Conservation (phyloP, 1,140 invertebrate genomes). For the Drosophila punjabiensis region DNA sequence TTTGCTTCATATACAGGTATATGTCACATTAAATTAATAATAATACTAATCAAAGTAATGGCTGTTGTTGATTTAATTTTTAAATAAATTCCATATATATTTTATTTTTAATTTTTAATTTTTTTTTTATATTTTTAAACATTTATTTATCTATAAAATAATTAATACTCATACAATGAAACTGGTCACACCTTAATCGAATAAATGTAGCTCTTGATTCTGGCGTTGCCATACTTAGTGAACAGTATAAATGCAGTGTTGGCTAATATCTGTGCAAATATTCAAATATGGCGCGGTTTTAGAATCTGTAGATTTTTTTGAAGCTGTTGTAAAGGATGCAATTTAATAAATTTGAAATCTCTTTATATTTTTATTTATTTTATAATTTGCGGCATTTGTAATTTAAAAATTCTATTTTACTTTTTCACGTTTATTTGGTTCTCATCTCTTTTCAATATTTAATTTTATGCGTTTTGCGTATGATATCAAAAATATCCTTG, state of each 20-base stretch:
- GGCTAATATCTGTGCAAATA: not conserved
- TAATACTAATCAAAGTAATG: too few relatives aligned
- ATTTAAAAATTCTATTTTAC: not conserved
- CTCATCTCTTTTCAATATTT: conserved; percentile 33
- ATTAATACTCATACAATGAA: too few relatives aligned
- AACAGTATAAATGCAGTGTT: not conserved
- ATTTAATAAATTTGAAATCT: accelerated
- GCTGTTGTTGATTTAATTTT: too few relatives aligned
- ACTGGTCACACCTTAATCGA: not conserved
- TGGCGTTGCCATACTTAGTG: not conserved
- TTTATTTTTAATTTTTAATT: too few relatives aligned
- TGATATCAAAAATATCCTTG: conserved; percentile 64
- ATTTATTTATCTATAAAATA: too few relatives aligned
- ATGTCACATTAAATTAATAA: too few relatives aligned
- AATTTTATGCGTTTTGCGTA: conserved; percentile 70
- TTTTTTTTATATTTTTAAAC: too few relatives aligned
- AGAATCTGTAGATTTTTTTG: not conserved
- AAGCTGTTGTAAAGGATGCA: too few relatives aligned
- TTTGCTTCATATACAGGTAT: too few relatives aligned
- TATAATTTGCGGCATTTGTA: not conserved
- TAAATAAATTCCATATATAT: too few relatives aligned
- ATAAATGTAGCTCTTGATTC: not conserved
- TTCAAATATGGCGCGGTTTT: not conserved
- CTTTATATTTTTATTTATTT: not conserved
- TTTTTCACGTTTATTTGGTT: accelerated